Evolutionary conservation across 2,888 invertebrate species (phyloP), one percentile per base, ranked within the genome.

Genomic region (Zaprionus obscuricornis): DNA sequence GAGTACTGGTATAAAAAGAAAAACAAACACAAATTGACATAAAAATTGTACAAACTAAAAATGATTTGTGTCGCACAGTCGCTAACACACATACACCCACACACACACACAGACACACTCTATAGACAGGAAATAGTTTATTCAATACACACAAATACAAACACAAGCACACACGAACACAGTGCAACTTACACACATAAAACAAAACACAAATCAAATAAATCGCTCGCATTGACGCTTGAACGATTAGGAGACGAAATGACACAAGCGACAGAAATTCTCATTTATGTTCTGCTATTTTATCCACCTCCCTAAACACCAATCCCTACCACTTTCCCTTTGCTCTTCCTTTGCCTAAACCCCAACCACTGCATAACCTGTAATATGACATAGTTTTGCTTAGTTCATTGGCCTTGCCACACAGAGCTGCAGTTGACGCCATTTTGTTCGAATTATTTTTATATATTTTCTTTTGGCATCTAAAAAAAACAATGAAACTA

Each of bases 21-120:
- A 20, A 3, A 17, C 6, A 42, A 36, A 47, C 51, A 55, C 40
- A 56, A 75, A 74, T 77, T 81, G 82, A 81, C 82, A 74, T 81
- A 77, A 69, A 75, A 77, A 77, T 83, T 83, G 76, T 64, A 83
- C 76, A 83, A 77, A 77, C 77, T 77, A 69, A 75, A 83, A 83
- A 83, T 83, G 77, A 77, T 83, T 77, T 83, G 84, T 83, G 84
- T 40, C 27, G 56, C 34, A n/a, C 22, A 22, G 22, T 16, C 43
- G 27, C 24, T 54, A 24, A 45, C 49, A 34, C 49, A 45, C 47
- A 46, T 43, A 43, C 42, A 49, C 31, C 10, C 34, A 43, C 20
- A 42, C 10, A 8, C 22, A 33, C 26, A 39, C 24, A 29, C 3
- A 18, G 3, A 13, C 42, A 36, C 29, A n/a, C n/a, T n/a, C 54